A percentile compares a stretch with the other conserved stretches of the same genome.
phyloP scores from a whole-genome alignment of 2,888 invertebrate species.

The Xestia sexstrigata region DNA sequence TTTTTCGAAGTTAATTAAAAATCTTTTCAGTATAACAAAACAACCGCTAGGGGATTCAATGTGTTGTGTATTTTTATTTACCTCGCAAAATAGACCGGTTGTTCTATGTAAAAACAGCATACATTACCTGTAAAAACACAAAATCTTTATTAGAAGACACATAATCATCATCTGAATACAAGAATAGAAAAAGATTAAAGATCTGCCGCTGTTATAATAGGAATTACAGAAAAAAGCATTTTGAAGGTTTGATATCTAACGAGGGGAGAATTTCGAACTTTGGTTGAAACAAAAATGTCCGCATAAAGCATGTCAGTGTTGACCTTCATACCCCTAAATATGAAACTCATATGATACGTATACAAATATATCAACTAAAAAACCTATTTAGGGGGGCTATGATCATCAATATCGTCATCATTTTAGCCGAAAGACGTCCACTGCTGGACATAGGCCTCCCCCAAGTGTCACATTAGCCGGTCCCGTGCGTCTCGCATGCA shows the following conservation, averaged over 20 bases:
- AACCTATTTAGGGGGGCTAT: too few relatives aligned
- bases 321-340: neutral
- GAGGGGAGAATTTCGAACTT: too few relatives aligned
- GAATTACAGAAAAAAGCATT: neutral
- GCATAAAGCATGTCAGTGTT: neutral
- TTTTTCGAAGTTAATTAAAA: neutral
- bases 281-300: too few relatives aligned
- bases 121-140: slow-evolving; percentile 61
- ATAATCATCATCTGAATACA: neutral
- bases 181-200: neutral
- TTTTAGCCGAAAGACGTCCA: too few relatives aligned
- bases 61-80: slow-evolving; percentile 1
- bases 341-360: neutral
- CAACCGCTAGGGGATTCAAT: neutral
- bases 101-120: slow-evolving; percentile 41
- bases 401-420: too few relatives aligned
- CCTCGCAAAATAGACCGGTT: slow-evolving; percentile 5
- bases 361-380: too few relatives aligned
- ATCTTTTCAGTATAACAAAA: neutral
- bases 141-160: slow-evolving; percentile 26
- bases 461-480: too few relatives aligned
- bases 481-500: too few relatives aligned
- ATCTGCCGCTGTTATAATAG: neutral
- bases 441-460: too few relatives aligned
- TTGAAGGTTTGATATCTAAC: neutral